Conservation (phyloP, 2,113 vertebrate species). For the Chrysemys picta region DNA sequence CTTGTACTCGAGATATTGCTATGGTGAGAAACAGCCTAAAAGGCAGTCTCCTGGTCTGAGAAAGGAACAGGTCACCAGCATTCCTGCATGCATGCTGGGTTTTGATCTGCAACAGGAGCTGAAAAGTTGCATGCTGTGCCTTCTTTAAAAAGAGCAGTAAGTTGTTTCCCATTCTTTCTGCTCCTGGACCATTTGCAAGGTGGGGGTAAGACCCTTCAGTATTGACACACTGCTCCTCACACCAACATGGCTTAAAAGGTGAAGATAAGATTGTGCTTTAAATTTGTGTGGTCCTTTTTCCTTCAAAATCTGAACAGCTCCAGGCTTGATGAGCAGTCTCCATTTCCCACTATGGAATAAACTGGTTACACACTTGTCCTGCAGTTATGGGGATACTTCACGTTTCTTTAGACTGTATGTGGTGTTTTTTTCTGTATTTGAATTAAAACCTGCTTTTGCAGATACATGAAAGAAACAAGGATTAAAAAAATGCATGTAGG, state of each 20-base stretch:
- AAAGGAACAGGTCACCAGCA: not conserved
- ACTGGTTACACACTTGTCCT: not conserved
- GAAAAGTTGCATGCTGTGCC: no score
- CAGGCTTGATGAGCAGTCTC: not conserved
- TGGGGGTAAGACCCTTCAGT: not conserved
- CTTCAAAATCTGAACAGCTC: not conserved
- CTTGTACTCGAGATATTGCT: not conserved
- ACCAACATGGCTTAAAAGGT: not conserved
- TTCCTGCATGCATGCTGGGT: not conserved
- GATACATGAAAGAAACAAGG: not conserved
- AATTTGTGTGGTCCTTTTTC: not conserved
- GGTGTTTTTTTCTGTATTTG: not conserved
- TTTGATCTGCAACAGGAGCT: not conserved
- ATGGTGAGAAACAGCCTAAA: not conserved
- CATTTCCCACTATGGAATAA: not conserved
- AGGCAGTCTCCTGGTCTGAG: not conserved
- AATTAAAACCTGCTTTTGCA: not conserved
- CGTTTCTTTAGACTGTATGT: not conserved
- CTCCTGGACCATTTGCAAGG: not conserved
- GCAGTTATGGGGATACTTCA: not conserved
- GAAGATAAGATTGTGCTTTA: not conserved
- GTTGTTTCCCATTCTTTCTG: not conserved
- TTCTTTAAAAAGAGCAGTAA: not conserved
- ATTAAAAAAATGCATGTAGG: not conserved
- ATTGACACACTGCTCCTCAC: not conserved